Evolutionary conservation across 2,888 invertebrate species (phyloP).

Genomic region (Agriopis aurantiaria): DNA sequence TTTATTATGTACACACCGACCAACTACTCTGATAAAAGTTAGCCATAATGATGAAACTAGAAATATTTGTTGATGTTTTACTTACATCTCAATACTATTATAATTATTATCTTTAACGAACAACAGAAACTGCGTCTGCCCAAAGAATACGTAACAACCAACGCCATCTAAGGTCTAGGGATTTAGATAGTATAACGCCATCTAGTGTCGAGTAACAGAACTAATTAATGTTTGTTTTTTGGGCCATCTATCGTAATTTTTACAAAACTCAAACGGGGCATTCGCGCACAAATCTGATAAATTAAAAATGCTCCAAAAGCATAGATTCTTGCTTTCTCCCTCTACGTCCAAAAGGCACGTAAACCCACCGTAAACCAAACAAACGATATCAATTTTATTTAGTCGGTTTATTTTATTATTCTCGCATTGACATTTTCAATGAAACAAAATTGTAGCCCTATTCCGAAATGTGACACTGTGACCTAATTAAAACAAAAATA

Average conservation of each 20-base stretch:
- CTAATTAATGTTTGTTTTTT: conserved; percentile 22
- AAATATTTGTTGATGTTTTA: no score
- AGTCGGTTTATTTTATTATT: conserved; percentile 52
- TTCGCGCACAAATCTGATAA: conserved; percentile 64
- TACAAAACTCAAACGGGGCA: conserved; percentile 15
- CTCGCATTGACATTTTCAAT: conserved; percentile 65
- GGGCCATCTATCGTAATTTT: conserved; percentile 49
- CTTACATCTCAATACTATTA: no score
- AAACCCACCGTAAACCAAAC: background rate
- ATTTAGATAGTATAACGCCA: conserved; percentile 23
- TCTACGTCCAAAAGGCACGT: no score
- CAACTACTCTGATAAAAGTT: no score
- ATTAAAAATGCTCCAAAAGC: conserved; percentile 41
- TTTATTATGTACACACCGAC: no score
- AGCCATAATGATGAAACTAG: no score
- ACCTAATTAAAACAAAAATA: conserved; percentile 57
- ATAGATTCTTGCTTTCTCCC: no score
- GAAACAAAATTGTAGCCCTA: conserved; percentile 53
- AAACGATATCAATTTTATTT: conserved; percentile 42
- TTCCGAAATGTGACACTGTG: conserved; percentile 68
- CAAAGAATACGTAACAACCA: background rate
- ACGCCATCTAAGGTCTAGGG: background rate
- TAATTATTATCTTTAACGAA: no score
- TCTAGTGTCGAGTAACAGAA: conserved; percentile 48
- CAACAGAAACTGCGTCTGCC: no score